These are phyloP conservation scores for Andricus quercusramuli DNA, from an alignment of 2,888 invertebrate species.

Conservation along the genomic window DNA sequence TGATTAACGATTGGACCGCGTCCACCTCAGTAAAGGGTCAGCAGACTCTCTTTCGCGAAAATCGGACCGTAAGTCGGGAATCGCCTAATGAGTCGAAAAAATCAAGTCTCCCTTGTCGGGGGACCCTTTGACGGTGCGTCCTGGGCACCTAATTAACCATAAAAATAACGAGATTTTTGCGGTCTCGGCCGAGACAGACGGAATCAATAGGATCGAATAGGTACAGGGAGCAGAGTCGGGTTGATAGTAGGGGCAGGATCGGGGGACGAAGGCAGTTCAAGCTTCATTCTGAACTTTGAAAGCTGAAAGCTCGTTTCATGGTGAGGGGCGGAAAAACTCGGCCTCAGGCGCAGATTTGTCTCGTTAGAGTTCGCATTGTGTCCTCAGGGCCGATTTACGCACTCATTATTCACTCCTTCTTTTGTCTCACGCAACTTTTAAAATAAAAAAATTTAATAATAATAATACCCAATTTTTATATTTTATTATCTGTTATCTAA, in stretches of 20 bases:
- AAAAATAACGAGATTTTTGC: conserved; percentile 76
- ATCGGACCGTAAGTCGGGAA: conserved; percentile 63
- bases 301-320: conserved; percentile 55
- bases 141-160: conserved; percentile 74
- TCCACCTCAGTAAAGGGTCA: conserved; percentile 50
- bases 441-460: too few relatives aligned
- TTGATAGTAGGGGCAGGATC: conserved; percentile 24
- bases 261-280: conserved; percentile 28
- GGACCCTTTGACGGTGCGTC: conserved; percentile 59
- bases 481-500: too few relatives aligned
- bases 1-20: conserved; percentile 55
- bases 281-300: conserved; percentile 48
- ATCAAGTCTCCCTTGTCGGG: conserved; percentile 67
- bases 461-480: too few relatives aligned
- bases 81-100: conserved; percentile 75
- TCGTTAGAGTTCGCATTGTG: conserved; percentile 78
- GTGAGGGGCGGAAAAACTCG: conserved; percentile 54
- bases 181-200: conserved; percentile 52
- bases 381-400: conserved; percentile 70
- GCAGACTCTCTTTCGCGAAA: conserved; percentile 49
- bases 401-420: conserved; percentile 61
- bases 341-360: conserved; percentile 75
- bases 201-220: conserved; percentile 54
- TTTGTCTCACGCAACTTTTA: conserved; percentile 5
- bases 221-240: conserved; percentile 32